phyloP scores from a whole-genome alignment of 2,888 invertebrate species.

The Lapara coniferarum region DNA sequence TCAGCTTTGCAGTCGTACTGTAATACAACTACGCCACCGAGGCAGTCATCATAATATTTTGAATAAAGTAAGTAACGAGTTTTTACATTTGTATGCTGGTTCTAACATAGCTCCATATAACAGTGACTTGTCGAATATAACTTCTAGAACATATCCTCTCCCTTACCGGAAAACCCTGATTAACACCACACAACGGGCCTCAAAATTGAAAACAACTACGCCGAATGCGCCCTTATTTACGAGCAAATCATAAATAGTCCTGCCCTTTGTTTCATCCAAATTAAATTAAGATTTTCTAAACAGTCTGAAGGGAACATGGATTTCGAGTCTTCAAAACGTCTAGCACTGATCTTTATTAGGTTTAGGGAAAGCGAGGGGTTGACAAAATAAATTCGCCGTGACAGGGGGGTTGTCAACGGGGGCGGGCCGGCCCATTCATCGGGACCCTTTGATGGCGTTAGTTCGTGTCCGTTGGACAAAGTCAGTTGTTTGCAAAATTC shows the following conservation, averaged over 20 bases:
- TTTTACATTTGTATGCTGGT: too few relatives aligned
- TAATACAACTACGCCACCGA: too few relatives aligned
- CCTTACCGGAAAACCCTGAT: neutral
- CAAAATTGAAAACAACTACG: neutral
- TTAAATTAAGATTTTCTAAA: slow-evolving; percentile 41
- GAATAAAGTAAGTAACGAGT: too few relatives aligned
- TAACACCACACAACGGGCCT: slow-evolving; percentile 1
- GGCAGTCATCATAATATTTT: too few relatives aligned
- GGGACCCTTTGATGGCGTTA: slow-evolving; percentile 65
- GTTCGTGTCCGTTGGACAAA: slow-evolving; percentile 69
- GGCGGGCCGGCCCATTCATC: slow-evolving; percentile 52
- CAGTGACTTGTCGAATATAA: neutral
- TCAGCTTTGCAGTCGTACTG: too few relatives aligned
- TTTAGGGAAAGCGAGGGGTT: slow-evolving; percentile 39
- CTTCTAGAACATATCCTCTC: too few relatives aligned
- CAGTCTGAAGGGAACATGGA: slow-evolving; percentile 29
- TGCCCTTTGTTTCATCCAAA: slow-evolving; percentile 43
- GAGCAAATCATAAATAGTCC: slow-evolving; percentile 40
- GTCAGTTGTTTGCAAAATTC: slow-evolving; percentile 60
- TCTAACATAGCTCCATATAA: too few relatives aligned
- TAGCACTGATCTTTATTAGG: slow-evolving; percentile 49
- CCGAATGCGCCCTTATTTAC: slow-evolving; percentile 27
- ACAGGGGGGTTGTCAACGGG: slow-evolving; percentile 52
- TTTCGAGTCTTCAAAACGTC: slow-evolving; percentile 37
- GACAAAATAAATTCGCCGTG: slow-evolving; percentile 40